These are phyloP conservation scores for Vulpes ferrilata DNA, from an alignment of 2,113 vertebrate species.

Conservation along the genomic window DNA sequence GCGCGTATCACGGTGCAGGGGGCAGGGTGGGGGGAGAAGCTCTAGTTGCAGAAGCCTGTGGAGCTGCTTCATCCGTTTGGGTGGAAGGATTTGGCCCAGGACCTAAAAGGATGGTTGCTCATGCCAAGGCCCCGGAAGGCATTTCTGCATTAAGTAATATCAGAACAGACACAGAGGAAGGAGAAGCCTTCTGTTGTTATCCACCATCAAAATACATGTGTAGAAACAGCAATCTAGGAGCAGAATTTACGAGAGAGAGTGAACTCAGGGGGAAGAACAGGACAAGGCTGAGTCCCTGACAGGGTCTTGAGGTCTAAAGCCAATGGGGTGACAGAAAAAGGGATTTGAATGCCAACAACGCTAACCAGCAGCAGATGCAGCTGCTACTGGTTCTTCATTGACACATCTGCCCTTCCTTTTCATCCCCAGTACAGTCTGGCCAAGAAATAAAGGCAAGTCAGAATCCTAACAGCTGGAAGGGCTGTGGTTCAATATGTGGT, in stretches of 20 bases:
- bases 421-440: background rate
- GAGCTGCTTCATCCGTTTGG: conserved; percentile 81
- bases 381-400: background rate
- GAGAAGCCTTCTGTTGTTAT: conserved; percentile 37
- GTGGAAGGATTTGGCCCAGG: conserved; percentile 83
- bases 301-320: background rate
- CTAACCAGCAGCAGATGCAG: conserved; percentile 53
- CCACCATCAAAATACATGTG: conserved; percentile 18
- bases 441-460: conserved; percentile 36
- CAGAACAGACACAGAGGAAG: conserved; percentile 56
- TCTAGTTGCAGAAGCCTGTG: conserved; percentile 69
- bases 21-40: conserved; percentile 30
- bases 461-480: conserved; percentile 13
- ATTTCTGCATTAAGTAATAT: conserved; percentile 72
- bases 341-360: background rate
- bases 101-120: conserved; percentile 77
- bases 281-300: background rate
- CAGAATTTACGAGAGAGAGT: background rate
- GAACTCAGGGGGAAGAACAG: background rate
- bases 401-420: background rate
- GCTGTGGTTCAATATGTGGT: background rate
- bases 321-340: conserved; percentile 24
- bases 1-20: too few relatives aligned
- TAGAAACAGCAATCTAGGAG: conserved; percentile 36
- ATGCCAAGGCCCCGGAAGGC: conserved; percentile 83